phyloP scores from a whole-genome alignment of 2,888 invertebrate species.

The Chrysopilus asiliformis region DNA sequence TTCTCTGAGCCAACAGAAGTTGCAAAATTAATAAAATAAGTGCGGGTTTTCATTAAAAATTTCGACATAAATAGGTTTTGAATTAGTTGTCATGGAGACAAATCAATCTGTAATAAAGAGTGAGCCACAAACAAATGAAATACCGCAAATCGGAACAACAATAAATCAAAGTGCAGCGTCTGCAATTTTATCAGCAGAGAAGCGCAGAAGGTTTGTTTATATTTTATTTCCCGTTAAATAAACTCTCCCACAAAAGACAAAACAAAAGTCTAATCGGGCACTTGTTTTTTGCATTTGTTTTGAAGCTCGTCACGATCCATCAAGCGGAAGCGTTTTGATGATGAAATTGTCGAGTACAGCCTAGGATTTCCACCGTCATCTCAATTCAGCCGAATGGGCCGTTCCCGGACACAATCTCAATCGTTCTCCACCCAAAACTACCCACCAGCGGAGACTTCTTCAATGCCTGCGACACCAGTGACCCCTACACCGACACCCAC shows the following conservation, averaged over 20 bases:
- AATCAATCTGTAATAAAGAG: conserved; percentile 5
- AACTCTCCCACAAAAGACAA: background rate
- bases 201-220: conserved; percentile 27
- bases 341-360: conserved; percentile 90
- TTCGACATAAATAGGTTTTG: too few species aligned
- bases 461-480: conserved; percentile 12
- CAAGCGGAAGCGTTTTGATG: conserved; percentile 90
- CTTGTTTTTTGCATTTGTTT: background rate
- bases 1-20: too few species aligned
- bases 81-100: conserved; percentile 8
- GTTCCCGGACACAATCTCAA: conserved; percentile 41
- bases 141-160: too few species aligned
- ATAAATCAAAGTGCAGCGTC: too few species aligned
- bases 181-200: conserved; percentile 29
- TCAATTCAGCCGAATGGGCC: conserved; percentile 23
- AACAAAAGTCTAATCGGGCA: too few species aligned
- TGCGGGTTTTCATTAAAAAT: too few species aligned
- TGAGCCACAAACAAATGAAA: too few species aligned
- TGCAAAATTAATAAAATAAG: too few species aligned
- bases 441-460: conserved; percentile 9
- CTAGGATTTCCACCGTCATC: conserved; percentile 47
- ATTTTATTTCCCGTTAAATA: too few species aligned
- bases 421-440: background rate
- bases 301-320: conserved; percentile 82
- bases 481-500: conserved; percentile 14